Base-by-base conservation (phyloP, 2,113 vertebrate genomes). In the Hemibagrus wyckioides region DNA sequence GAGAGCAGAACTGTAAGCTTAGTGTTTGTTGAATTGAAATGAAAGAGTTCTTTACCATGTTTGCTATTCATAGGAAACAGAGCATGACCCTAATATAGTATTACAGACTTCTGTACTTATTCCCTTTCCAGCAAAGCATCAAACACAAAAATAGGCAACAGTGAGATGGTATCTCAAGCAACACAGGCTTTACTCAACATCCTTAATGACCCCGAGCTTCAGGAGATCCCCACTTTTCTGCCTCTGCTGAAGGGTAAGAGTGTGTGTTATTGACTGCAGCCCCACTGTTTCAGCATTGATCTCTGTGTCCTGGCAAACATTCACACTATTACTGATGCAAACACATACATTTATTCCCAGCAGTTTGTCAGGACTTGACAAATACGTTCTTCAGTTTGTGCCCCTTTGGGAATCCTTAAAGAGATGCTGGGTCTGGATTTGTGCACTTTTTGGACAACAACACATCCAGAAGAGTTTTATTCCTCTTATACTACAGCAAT, bases 181-280 rank as follows among this genome's bases (percentile, higher is more conserved):
- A 98, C 97, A 0, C 97, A 98, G 28, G 94, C 98, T 0, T 94
- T 96, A 33, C 90, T 97, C 52, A 99, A 97, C 1, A 97, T 99
- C 89, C 97, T 97, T 93, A 99, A 95, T 0, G 98, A 99, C 92
- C 98, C 99, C 92, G 99, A 99, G 83, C 94, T 99, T 71, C 98
- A 99, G 89, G 98, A 99, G 93, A 99, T 99, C 59, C 98, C 98
- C 19, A 99, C 98, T 0, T 99, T 99, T 86, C 98, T 98, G 92
- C 98, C 98, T 0, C 97, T 99, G 87, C 92, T 99, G 85, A 99
- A 99, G 96, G 98, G 98, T 98, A 91, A 91, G 86, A 73, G 13
- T 21, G 28, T 56, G 6, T 59, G 23, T 23, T 59, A 59, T 25
- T 59, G 23, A 59, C 57, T 25, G 57, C 57, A 59, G 23, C 57